phyloP scores from a whole-genome alignment of 2,797 vertebrate species.

The Liparis tanakae region DNA sequence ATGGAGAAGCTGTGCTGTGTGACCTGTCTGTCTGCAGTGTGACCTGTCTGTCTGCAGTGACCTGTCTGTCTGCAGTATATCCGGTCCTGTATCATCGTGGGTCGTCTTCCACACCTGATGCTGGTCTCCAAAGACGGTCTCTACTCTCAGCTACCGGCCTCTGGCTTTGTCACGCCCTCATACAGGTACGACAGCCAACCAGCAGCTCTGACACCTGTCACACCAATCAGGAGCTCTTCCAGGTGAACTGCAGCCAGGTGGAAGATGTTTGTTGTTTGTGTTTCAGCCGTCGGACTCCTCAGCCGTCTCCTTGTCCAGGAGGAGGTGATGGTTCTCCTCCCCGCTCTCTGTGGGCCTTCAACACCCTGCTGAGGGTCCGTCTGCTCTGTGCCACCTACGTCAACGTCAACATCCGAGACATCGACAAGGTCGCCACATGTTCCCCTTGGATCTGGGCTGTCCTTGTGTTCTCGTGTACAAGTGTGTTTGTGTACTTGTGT shows the following conservation, averaged over 20 bases:
- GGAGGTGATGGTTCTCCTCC: constrained; percentile 73
- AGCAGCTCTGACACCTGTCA: not conserved
- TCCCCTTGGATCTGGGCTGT: not conserved
- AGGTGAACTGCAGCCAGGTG: not conserved
- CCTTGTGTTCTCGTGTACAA: too few species aligned
- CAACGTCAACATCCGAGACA: constrained; percentile 87
- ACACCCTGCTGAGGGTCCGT: constrained; percentile 79
- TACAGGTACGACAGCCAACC: constrained; percentile 68
- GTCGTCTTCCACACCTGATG: constrained; percentile 86
- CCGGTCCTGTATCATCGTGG: constrained; percentile 82
- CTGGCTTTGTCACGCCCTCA: constrained; percentile 83
- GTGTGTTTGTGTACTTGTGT: too few species aligned
- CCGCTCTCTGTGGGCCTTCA: constrained; percentile 84
- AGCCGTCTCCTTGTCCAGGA: constrained; percentile 82
- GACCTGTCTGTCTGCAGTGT: constrained; percentile 61
- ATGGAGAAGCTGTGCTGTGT: too few species aligned
- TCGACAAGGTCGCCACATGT: constrained; percentile 79
- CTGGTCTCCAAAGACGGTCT: constrained; percentile 86
- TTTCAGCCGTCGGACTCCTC: constrained; percentile 82
- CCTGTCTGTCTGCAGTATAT: constrained; percentile 75
- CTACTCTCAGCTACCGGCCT: constrained; percentile 84
- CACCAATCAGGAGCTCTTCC: constrained; percentile 5
- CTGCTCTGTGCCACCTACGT: constrained; percentile 87
- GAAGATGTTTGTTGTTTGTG: constrained; percentile 7
- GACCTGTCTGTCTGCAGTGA: not conserved